Percentiles rank a stretch among this genome's conserved stretches.
Evolutionary conservation across 2,113 vertebrate genomes (phyloP).

Genomic region (Diadophis punctatus): DNA sequence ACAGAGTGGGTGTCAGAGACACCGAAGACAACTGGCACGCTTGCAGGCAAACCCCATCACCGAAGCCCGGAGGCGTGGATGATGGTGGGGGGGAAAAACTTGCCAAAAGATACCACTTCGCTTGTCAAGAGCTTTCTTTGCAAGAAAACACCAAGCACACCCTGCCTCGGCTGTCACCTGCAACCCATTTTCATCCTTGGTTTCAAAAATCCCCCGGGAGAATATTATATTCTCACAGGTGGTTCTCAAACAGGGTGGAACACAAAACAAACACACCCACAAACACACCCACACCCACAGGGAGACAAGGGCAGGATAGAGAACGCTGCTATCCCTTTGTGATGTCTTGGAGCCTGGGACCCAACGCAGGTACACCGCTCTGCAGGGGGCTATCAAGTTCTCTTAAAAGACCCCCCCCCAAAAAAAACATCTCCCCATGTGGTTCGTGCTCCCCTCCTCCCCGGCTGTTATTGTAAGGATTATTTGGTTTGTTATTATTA

Average conservation of each 20-base stretch:
- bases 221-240: not conserved
- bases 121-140: too few relatives aligned
- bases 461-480: not conserved
- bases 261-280: not conserved
- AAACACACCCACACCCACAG: not conserved
- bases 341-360: not conserved
- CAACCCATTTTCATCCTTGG: not conserved
- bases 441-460: not conserved
- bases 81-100: not conserved
- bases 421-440: not conserved
- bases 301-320: not conserved
- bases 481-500: not conserved
- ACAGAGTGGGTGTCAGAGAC: slow-evolving; percentile 6
- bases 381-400: too few relatives aligned
- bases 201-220: not conserved
- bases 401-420: not conserved
- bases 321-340: not conserved
- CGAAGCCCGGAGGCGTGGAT: not conserved
- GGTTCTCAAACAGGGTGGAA: not conserved
- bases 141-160: not conserved
- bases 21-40: not conserved
- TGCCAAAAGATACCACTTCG: too few relatives aligned
- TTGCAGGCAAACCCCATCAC: not conserved
- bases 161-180: not conserved
- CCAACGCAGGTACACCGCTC: not conserved